Conservation (phyloP, 2,888 invertebrate genomes). For the Chymomyza fuscimana region DNA sequence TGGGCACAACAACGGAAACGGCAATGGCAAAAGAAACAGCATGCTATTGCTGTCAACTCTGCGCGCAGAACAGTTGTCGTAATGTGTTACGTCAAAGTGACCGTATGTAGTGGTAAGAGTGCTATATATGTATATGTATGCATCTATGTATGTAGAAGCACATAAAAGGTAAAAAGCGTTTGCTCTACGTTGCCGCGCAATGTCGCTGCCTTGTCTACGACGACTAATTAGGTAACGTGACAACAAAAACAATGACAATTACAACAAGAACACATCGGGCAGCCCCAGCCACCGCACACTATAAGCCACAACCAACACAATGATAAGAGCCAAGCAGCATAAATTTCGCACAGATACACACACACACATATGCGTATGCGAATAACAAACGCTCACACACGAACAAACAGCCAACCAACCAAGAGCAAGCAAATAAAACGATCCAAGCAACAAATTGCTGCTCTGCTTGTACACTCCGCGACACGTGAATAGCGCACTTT, state of each 20-base stretch:
- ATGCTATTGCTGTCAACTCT: background rate
- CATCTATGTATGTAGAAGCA: conserved; percentile 22
- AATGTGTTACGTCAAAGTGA: conserved; percentile 66
- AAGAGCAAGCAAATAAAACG: conserved; percentile 36
- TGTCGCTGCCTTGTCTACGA: conserved; percentile 75
- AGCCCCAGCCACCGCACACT: conserved; percentile 1
- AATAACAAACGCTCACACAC: conserved; percentile 16
- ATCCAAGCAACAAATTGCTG: conserved; percentile 66
- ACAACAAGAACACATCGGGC: conserved; percentile 36
- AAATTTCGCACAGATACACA: conserved; percentile 65
- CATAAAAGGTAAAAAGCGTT: conserved; percentile 9
- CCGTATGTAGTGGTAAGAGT: conserved; percentile 25
- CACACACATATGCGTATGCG: conserved; percentile 31
- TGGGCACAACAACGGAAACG: background rate
- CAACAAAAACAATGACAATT: conserved; percentile 58
- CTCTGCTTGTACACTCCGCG: conserved; percentile 15
- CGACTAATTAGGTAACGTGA: conserved; percentile 77
- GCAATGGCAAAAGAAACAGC: background rate
- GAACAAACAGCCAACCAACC: conserved; percentile 17
- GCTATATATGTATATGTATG: conserved; percentile 6
- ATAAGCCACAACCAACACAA: conserved; percentile 30
- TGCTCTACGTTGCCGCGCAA: conserved; percentile 7
- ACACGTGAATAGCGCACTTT: no score
- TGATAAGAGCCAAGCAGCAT: conserved; percentile 69
- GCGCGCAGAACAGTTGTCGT: conserved; percentile 48